phyloP scores from a whole-genome alignment of 1,140 invertebrate genomes.

The Trypoxylus dichotomus region DNA sequence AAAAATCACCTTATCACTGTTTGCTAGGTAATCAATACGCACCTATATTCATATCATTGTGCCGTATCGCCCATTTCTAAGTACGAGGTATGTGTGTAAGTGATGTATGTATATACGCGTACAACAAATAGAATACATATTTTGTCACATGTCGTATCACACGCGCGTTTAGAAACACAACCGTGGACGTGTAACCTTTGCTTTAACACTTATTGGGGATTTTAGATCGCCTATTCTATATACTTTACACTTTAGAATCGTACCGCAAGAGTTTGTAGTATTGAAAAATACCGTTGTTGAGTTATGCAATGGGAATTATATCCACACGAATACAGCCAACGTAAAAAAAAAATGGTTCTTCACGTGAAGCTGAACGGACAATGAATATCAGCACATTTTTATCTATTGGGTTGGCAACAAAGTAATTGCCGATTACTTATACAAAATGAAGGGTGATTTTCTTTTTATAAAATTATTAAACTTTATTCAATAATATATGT shows the following conservation, averaged over 20 bases:
- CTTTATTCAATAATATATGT: too few species aligned
- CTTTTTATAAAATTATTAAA: too few species aligned
- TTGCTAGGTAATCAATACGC: conserved; percentile 4
- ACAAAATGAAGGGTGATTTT: too few species aligned
- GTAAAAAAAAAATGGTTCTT: too few species aligned
- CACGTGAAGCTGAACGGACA: too few species aligned
- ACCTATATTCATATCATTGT: conserved; percentile 20
- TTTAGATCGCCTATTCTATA: background rate
- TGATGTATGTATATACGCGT: background rate
- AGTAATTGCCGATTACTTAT: too few species aligned
- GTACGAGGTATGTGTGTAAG: background rate
- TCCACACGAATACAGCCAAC: too few species aligned
- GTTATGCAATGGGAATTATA: too few species aligned
- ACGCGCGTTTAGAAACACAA: background rate
- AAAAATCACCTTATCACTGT: conserved; percentile 13
- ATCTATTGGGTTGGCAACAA: too few species aligned
- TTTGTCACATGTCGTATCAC: background rate
- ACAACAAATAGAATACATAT: background rate
- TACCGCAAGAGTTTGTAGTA: too few species aligned
- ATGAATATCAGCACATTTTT: too few species aligned
- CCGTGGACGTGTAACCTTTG: background rate
- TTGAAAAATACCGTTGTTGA: too few species aligned
- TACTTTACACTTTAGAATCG: background rate
- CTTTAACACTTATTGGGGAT: background rate
- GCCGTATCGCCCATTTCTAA: background rate